These are phyloP conservation scores for Notarius quadriscutis DNA, from an alignment of 2,113 vertebrate genomes.

Conservation along the genomic window DNA sequence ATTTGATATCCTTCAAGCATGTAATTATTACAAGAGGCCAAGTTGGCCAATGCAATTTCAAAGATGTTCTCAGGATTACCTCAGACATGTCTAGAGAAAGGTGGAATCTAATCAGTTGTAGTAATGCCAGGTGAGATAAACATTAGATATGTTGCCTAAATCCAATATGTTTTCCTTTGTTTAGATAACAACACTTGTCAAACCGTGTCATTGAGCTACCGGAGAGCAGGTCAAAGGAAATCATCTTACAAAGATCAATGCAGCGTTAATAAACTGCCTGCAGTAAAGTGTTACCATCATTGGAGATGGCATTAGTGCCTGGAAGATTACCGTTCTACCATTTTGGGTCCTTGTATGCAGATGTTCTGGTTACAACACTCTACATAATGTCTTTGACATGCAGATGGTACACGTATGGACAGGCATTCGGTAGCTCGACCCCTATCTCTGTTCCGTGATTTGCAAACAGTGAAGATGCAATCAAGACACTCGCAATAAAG, in stretches of 20 bases:
- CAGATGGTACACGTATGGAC: background rate
- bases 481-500: background rate
- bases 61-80: background rate
- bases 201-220: background rate
- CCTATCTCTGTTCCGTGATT: constrained; percentile 33
- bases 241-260: background rate
- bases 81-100: background rate
- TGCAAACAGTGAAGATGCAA: constrained; percentile 37
- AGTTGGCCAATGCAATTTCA: background rate
- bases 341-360: background rate
- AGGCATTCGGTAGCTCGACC: constrained; percentile 27
- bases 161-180: background rate
- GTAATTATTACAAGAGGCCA: background rate
- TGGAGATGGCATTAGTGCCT: constrained; percentile 7
- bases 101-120: background rate
- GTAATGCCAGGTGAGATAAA: background rate
- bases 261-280: background rate
- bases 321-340: background rate
- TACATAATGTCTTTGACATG: background rate
- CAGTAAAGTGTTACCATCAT: constrained; percentile 6
- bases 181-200: background rate
- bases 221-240: background rate
- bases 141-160: background rate
- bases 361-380: background rate
- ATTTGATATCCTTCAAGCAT: background rate